A percentile compares a stretch with the other conserved stretches of the same genome.
phyloP scores from a whole-genome alignment of 1,140 invertebrate genomes.

The Dolichoris vasculosae region DNA sequence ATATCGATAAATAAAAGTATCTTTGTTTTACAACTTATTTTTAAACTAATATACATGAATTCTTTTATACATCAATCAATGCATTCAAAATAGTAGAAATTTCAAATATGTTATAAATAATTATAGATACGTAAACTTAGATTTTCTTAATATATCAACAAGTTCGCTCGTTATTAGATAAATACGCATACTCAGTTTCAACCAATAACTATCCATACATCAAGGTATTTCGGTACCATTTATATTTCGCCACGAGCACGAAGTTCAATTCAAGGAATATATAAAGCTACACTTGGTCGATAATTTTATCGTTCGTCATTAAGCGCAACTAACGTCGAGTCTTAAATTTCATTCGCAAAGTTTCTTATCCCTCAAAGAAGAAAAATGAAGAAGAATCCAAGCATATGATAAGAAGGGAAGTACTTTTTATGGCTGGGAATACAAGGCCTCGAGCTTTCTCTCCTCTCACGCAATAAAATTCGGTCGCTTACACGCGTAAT shows the following conservation, averaged over 20 bases:
- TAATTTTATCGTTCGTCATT: not conserved
- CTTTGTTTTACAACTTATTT: too few species aligned
- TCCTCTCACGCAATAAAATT: not conserved
- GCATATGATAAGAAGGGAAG: not conserved
- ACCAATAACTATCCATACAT: not conserved
- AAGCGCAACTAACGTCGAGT: not conserved
- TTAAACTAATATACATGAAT: too few species aligned
- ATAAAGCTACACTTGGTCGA: not conserved
- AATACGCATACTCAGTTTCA: not conserved
- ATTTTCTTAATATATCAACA: too few species aligned
- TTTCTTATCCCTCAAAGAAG: not conserved
- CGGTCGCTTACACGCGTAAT: conserved; percentile 21
- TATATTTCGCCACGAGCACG: not conserved
- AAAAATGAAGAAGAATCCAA: conserved; percentile 5
- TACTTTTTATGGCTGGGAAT: not conserved
- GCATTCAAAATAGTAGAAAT: too few species aligned
- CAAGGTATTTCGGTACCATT: conserved; percentile 3
- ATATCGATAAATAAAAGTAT: too few species aligned
- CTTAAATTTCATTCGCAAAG: conserved; percentile 7
- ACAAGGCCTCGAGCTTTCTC: not conserved
- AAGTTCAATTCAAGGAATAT: not conserved
- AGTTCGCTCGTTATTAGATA: not conserved
- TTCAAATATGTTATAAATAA: too few species aligned
- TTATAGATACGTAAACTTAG: too few species aligned
- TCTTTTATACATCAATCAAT: too few species aligned